A percentile compares a stretch with the other conserved stretches of the same genome.
phyloP scores from a whole-genome alignment of 2,113 vertebrate genomes.

The Typhlomys cinereus region DNA sequence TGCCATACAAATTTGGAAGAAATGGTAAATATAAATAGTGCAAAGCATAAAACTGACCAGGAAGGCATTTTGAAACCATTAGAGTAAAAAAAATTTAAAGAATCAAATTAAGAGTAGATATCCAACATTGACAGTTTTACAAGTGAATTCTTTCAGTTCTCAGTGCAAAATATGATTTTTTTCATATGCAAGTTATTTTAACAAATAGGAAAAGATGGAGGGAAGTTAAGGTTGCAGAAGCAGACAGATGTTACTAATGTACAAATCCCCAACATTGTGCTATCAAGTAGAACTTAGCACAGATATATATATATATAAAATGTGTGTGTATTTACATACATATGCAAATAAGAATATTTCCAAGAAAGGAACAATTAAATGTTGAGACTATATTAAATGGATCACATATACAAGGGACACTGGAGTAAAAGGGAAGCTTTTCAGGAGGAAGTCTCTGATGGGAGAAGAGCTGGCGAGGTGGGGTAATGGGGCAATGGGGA shows the following conservation, averaged over 20 bases:
- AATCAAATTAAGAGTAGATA: neutral
- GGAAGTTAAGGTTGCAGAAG: neutral
- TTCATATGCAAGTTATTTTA: neutral
- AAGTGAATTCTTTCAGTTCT: neutral
- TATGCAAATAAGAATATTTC: neutral
- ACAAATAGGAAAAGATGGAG: neutral
- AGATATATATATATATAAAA: neutral
- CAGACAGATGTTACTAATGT: neutral
- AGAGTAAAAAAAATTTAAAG: constrained; percentile 17
- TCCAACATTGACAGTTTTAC: neutral
- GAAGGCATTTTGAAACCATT: neutral
- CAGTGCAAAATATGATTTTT: neutral
- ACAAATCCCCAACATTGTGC: neutral
- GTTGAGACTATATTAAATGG: too few relatives aligned
- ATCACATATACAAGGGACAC: too few relatives aligned
- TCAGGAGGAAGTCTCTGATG: too few relatives aligned
- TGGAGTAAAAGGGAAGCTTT: too few relatives aligned
- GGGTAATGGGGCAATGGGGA: too few relatives aligned
- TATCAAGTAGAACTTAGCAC: neutral
- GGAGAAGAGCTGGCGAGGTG: too few relatives aligned
- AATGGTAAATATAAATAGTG: neutral
- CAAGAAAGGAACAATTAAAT: too few relatives aligned
- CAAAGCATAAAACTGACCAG: neutral
- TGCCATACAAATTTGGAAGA: neutral
- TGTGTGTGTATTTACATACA: too few relatives aligned